Percentiles rank a stretch among this genome's conserved stretches.
These are phyloP conservation scores for Amblyraja radiata DNA, from an alignment of 2,797 vertebrate species.

Conservation along the genomic window DNA sequence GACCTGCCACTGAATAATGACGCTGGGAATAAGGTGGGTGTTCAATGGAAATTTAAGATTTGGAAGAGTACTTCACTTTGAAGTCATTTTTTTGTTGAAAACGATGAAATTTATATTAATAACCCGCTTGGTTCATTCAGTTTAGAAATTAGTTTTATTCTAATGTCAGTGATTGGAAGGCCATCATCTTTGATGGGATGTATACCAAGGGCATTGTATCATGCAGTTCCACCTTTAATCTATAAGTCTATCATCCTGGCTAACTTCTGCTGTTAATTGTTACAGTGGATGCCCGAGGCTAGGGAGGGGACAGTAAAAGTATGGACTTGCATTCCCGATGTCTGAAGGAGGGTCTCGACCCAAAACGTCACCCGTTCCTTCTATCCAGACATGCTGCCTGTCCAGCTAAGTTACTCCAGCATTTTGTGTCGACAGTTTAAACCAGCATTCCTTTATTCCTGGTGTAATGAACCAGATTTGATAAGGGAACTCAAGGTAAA, in stretches of 20 bases:
- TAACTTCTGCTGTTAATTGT: neutral
- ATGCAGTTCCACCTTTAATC: neutral
- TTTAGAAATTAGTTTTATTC: neutral
- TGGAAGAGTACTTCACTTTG: neutral
- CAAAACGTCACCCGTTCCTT: too few relatives aligned
- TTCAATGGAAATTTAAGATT: neutral
- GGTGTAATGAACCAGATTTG: too few relatives aligned
- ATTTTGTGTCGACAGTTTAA: too few relatives aligned
- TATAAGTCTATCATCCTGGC: neutral
- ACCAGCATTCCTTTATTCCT: too few relatives aligned
- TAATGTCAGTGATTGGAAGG: neutral
- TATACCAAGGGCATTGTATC: neutral
- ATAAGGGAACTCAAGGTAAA: too few relatives aligned
- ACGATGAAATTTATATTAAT: neutral
- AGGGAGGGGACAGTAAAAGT: neutral
- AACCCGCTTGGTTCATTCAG: neutral
- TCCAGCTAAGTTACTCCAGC: too few relatives aligned
- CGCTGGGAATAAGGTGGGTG: neutral
- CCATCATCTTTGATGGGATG: neutral
- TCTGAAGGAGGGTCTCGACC: too few relatives aligned
- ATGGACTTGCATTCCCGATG: neutral
- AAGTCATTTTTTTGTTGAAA: neutral
- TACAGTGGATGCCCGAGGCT: neutral
- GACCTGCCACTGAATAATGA: conserved; percentile 48
- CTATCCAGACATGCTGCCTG: too few relatives aligned